Evolutionary conservation across 1,140 invertebrate genomes (phyloP).

Genomic region (Saccostrea cuccullata): DNA sequence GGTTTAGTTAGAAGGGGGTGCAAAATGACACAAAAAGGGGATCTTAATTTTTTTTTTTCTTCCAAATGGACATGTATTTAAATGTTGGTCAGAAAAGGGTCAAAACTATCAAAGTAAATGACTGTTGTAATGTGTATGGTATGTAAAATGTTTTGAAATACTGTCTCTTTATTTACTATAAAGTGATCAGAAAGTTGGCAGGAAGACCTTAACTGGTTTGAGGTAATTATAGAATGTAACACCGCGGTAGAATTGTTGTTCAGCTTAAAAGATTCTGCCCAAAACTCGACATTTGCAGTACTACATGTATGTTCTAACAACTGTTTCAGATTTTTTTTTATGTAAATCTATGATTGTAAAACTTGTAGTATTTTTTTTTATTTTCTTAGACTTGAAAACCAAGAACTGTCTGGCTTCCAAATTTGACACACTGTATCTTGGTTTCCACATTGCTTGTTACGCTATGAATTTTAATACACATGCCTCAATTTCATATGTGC

Average conservation of each 20-base stretch:
- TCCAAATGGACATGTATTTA: neutral
- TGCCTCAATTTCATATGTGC: too few species aligned
- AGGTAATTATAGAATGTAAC: constrained; percentile 36
- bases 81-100: neutral
- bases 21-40: neutral
- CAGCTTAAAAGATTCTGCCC: constrained; percentile 15
- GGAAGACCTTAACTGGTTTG: neutral
- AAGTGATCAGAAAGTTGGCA: constrained; percentile 30
- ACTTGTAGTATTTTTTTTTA: too few species aligned
- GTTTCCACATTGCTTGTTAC: too few species aligned
- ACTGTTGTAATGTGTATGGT: neutral
- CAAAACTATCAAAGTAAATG: neutral
- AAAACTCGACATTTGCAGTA: neutral
- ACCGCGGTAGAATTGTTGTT: constrained; percentile 9
- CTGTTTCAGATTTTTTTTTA: neutral
- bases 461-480: too few species aligned
- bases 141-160: constrained; percentile 26
- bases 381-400: too few species aligned
- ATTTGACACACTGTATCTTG: too few species aligned
- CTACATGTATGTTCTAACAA: neutral
- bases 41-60: neutral
- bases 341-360: too few species aligned
- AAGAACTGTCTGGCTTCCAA: too few species aligned
- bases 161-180: constrained; percentile 27
- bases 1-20: neutral